Base-by-base conservation (phyloP, 1,140 invertebrate species). In the Megalonaias nervosa region DNA sequence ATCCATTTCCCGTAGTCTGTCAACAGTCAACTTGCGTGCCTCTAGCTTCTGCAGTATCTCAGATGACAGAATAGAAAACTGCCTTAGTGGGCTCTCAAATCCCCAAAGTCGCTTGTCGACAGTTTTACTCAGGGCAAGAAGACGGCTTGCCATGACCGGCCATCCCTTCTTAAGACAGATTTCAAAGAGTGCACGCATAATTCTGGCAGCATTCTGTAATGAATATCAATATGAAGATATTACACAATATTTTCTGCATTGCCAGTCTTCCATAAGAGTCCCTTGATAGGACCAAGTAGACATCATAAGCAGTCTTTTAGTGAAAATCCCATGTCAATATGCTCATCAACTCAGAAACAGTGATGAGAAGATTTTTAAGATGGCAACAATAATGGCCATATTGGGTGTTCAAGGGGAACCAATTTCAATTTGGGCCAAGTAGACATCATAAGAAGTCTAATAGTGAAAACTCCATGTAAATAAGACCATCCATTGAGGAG, bases 131-230 rank as follows among this genome's bases (percentile, higher is more conserved):
- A 99, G 93, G 72, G 93, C 93, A 12, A 94, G 87, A 77, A 98
- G 94, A 55, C 96, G 91, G 1, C 93, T 94, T 0, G 98, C 94
- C 93, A 99, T 94, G 65, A 97, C 92, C 0, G 98, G 94, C 93
- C 97, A 98, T 82, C 97, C 97, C 84, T 95, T 95, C 61, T 96
- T 93, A 13, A 99, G 89, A 11, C 95, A 95, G 81, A 99, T 97
- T 87, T 99, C 98, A 91, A 99, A 99, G 48, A 99, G 90, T 0
- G 97, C 97, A 68, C 98, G 92, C 16, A 95, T 94, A 81, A 99
- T 97, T 79, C 98, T 92, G 0, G 94, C 93, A 59, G 96, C 95
- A 90, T 99, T 99, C 94, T 98, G 90, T 64, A 86, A 76, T 79
- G 87, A 14, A 83, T 69, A 58, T 70, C 61, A 68, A 67, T 4